Evolutionary conservation across 1,140 invertebrate species (phyloP).

Genomic region (Thaumatotibia leucotreta): DNA sequence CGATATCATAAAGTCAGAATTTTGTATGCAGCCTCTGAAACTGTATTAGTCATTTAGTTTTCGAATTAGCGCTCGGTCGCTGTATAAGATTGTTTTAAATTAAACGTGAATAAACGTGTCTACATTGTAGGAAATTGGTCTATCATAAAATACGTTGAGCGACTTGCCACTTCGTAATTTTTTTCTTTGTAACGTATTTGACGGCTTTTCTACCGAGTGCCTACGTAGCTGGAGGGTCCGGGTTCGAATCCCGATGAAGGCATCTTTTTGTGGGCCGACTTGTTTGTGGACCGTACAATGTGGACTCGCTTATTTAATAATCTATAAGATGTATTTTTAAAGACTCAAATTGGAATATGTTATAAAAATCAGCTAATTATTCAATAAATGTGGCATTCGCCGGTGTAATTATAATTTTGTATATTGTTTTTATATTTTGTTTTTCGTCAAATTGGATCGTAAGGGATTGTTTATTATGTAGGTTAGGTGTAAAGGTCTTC

Average conservation of each 20-base stretch:
- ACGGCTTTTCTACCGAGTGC: too few relatives aligned
- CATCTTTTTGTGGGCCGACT: too few relatives aligned
- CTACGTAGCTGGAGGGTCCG: too few relatives aligned
- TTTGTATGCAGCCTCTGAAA: neutral
- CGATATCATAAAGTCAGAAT: neutral
- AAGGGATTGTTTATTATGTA: neutral
- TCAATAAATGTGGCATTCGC: neutral
- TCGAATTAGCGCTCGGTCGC: neutral
- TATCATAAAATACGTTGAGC: too few relatives aligned
- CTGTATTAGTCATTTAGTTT: neutral
- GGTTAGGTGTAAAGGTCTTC: neutral
- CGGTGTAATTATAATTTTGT: neutral
- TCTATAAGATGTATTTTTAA: neutral
- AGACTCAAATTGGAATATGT: neutral
- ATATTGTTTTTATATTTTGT: conserved; percentile 1
- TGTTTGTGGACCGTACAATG: too few relatives aligned
- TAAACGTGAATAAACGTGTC: too few relatives aligned
- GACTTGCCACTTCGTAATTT: too few relatives aligned
- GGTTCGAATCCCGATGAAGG: too few relatives aligned
- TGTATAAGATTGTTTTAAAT: neutral
- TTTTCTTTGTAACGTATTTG: too few relatives aligned
- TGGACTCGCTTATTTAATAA: neutral
- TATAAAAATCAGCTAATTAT: neutral
- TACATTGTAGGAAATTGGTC: too few relatives aligned
- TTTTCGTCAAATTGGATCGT: neutral